A percentile compares a stretch with the other conserved stretches of the same genome.
Conservation (phyloP, 2,888 invertebrate species). For the Amphipyra berbera region DNA sequence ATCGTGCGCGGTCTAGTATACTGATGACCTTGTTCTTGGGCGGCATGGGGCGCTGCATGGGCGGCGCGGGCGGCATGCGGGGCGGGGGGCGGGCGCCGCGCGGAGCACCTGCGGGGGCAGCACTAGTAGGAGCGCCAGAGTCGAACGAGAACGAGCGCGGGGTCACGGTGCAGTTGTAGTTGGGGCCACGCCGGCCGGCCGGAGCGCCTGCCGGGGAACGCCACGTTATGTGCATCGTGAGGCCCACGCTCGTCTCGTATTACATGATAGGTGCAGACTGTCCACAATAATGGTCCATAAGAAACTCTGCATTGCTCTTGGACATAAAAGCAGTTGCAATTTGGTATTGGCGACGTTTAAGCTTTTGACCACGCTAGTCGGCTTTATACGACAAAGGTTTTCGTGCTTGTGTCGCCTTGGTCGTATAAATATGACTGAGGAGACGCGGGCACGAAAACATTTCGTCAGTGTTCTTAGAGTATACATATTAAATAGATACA, state of each 20-base stretch:
- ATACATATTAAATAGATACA: too few relatives aligned
- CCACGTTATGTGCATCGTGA: slow-evolving; percentile 15
- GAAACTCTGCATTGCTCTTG: too few relatives aligned
- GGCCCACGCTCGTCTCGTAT: slow-evolving; percentile 34
- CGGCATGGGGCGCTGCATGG: slow-evolving; percentile 83
- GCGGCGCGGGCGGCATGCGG: slow-evolving; percentile 78
- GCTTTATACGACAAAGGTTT: too few relatives aligned
- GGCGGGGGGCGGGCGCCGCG: slow-evolving; percentile 62
- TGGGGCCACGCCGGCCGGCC: slow-evolving; percentile 44
- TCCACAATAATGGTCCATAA: too few relatives aligned
- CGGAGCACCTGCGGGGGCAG: slow-evolving; percentile 65
- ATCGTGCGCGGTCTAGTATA: slow-evolving; percentile 94
- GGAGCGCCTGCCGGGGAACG: slow-evolving; percentile 22
- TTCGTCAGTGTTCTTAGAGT: too few relatives aligned
- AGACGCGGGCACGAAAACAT: too few relatives aligned
- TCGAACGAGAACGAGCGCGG: slow-evolving; percentile 46
- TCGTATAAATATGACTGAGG: too few relatives aligned
- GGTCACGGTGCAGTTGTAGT: slow-evolving; percentile 61
- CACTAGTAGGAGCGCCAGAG: slow-evolving; percentile 19
- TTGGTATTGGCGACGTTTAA: too few relatives aligned
- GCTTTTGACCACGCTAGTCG: too few relatives aligned
- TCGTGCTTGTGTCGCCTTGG: too few relatives aligned
- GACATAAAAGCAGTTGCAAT: too few relatives aligned
- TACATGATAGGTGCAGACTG: too few relatives aligned
- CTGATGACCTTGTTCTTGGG: slow-evolving; percentile 95